These are phyloP conservation scores for Oostethus manadensis DNA, from an alignment of 2,113 vertebrate genomes.

Conservation along the genomic window DNA sequence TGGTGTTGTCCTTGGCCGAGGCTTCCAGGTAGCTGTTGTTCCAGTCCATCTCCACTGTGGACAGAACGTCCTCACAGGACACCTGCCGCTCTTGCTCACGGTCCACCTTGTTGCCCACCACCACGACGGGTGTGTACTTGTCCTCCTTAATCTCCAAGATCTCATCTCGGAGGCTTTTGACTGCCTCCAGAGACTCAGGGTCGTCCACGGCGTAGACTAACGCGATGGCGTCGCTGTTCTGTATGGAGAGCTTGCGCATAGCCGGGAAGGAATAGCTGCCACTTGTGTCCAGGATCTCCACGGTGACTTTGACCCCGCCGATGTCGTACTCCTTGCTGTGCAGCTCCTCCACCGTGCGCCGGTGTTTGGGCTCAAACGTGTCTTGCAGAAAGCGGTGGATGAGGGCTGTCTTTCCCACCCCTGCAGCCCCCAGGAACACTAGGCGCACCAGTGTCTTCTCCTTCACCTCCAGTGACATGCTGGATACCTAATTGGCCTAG, in stretches of 20 bases:
- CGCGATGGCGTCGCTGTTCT: slow-evolving; percentile 85
- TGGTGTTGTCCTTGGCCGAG: slow-evolving; percentile 84
- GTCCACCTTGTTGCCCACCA: slow-evolving; percentile 87
- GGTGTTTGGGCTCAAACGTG: slow-evolving; percentile 84
- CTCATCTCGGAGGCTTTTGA: slow-evolving; percentile 83
- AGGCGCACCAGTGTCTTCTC: slow-evolving; percentile 83
- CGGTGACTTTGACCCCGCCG: slow-evolving; percentile 74
- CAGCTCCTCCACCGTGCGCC: slow-evolving; percentile 87
- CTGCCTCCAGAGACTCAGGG: slow-evolving; percentile 78
- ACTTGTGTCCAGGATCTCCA: slow-evolving; percentile 88
- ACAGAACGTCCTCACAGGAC: slow-evolving; percentile 70
- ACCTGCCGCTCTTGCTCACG: slow-evolving; percentile 66
- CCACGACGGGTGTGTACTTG: slow-evolving; percentile 81
- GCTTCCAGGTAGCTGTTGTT: slow-evolving; percentile 85
- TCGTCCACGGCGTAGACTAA: slow-evolving; percentile 85
- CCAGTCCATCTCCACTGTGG: slow-evolving; percentile 85
- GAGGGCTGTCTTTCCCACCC: slow-evolving; percentile 84
- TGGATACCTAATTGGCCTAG: slow-evolving; percentile 2
- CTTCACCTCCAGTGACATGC: slow-evolving; percentile 81
- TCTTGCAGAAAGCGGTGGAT: slow-evolving; percentile 85
- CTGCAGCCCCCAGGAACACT: slow-evolving; percentile 84
- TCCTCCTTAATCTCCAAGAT: slow-evolving; percentile 88
- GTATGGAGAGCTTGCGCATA: slow-evolving; percentile 88
- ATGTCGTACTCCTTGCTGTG: slow-evolving; percentile 86
- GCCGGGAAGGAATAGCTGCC: slow-evolving; percentile 91